Conservation (phyloP, 2,113 vertebrate species). For the Tenrec ecaudatus region DNA sequence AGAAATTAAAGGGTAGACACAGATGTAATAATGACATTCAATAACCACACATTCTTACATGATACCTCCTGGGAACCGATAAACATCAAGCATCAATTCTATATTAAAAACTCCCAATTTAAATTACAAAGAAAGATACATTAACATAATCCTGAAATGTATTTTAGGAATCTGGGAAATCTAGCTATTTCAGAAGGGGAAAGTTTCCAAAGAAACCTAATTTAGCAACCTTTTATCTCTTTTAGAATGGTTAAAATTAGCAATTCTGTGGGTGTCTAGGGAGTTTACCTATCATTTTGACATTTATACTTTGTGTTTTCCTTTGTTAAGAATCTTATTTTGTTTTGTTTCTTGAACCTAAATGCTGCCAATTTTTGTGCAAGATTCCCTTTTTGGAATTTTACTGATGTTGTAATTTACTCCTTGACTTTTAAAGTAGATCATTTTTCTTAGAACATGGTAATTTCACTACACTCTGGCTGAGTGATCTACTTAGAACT, state of each 20-base stretch:
- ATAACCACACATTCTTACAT: not conserved
- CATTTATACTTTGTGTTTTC: constrained; percentile 41
- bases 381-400: constrained; percentile 28
- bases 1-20: not conserved
- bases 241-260: constrained; percentile 68
- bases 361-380: not conserved
- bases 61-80: not conserved
- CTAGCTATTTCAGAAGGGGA: constrained; percentile 18
- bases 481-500: not conserved
- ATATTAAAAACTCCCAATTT: not conserved
- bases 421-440: constrained; percentile 32
- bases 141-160: constrained; percentile 22
- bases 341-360: constrained; percentile 58
- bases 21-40: not conserved
- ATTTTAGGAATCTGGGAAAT: constrained; percentile 34
- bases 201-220: constrained; percentile 56
- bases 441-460: not conserved
- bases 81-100: constrained; percentile 13
- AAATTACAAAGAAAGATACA: constrained; percentile 28
- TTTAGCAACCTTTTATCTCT: constrained; percentile 71
- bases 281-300: constrained; percentile 64
- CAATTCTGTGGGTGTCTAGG: constrained; percentile 46
- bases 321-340: constrained; percentile 52
- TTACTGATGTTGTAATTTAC: constrained; percentile 36
- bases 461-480: constrained; percentile 14